These are phyloP conservation scores for Macrobrachium rosenbergii DNA, from an alignment of 1,140 invertebrate species.

Conservation along the genomic window DNA sequence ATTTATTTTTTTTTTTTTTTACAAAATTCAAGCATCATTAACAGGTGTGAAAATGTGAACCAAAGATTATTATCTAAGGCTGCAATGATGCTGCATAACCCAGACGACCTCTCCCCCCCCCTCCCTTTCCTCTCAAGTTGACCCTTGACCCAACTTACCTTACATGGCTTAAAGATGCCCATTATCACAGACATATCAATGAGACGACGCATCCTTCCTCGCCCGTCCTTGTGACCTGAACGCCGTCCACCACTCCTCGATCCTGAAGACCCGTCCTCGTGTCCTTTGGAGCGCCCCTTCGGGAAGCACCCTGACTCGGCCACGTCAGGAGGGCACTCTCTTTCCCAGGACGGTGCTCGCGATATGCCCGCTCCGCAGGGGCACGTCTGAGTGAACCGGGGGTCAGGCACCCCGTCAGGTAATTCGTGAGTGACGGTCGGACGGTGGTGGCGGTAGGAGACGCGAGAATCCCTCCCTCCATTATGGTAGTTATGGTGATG, in stretches of 20 bases:
- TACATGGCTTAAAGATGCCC: conserved; percentile 64
- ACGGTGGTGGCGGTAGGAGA: conserved; percentile 40
- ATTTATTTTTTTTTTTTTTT: too few relatives aligned
- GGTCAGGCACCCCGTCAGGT: conserved; percentile 60
- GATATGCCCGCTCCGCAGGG: conserved; percentile 61
- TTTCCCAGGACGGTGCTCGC: conserved; percentile 54
- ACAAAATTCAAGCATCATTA: too few relatives aligned
- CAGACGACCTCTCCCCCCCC: not conserved
- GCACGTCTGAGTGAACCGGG: conserved; percentile 65
- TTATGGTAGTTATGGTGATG: conserved; percentile 55
- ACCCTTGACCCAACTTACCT: conserved; percentile 49
- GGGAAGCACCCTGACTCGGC: conserved; percentile 57
- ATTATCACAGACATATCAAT: conserved; percentile 65
- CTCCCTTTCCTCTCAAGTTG: not conserved
- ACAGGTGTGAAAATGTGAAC: too few relatives aligned
- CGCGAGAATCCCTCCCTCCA: conserved; percentile 38
- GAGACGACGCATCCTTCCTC: conserved; percentile 55
- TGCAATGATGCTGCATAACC: too few relatives aligned
- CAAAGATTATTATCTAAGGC: too few relatives aligned
- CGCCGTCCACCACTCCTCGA: conserved; percentile 2
- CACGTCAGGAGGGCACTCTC: conserved; percentile 46
- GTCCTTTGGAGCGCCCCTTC: conserved; percentile 41
- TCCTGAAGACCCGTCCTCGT: not conserved
- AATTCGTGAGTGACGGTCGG: conserved; percentile 49
- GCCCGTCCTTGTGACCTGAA: conserved; percentile 55